Conservation (phyloP, 2,113 vertebrate species). For the Columbina picui region DNA sequence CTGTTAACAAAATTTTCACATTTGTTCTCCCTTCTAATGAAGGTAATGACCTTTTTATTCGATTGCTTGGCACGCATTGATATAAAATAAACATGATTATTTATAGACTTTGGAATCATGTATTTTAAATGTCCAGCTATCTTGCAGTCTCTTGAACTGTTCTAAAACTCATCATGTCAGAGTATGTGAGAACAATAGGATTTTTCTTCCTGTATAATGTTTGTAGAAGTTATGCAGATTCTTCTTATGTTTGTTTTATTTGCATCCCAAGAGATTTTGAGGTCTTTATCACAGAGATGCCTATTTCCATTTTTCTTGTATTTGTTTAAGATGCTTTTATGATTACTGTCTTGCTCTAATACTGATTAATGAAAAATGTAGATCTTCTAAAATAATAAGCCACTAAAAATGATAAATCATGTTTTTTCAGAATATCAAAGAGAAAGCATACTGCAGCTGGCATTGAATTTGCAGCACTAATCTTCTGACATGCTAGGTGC, state of each 20-base stretch:
- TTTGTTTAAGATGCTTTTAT: not conserved
- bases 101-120: not conserved
- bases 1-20: not conserved
- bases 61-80: not conserved
- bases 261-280: slow-evolving; percentile 8
- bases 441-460: not conserved
- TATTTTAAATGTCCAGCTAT: not conserved
- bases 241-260: slow-evolving; percentile 18
- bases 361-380: slow-evolving; percentile 42
- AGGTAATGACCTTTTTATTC: not conserved
- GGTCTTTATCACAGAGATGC: not conserved
- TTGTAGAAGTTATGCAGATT: slow-evolving; percentile 5
- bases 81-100: not conserved
- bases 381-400: slow-evolving; percentile 2
- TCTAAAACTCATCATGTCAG: not conserved
- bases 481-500: not conserved
- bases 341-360: not conserved
- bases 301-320: slow-evolving; percentile 43
- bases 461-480: not conserved
- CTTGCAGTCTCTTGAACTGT: not conserved
- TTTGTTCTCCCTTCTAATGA: not conserved
- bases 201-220: not conserved
- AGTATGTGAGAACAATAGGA: not conserved
- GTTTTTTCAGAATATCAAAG: slow-evolving; percentile 34
- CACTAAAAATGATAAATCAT: slow-evolving; percentile 37